Evolutionary conservation across 1,140 invertebrate species (phyloP), one percentile per base, ranked within the genome.

Genomic region (Glossosoma conforme): DNA sequence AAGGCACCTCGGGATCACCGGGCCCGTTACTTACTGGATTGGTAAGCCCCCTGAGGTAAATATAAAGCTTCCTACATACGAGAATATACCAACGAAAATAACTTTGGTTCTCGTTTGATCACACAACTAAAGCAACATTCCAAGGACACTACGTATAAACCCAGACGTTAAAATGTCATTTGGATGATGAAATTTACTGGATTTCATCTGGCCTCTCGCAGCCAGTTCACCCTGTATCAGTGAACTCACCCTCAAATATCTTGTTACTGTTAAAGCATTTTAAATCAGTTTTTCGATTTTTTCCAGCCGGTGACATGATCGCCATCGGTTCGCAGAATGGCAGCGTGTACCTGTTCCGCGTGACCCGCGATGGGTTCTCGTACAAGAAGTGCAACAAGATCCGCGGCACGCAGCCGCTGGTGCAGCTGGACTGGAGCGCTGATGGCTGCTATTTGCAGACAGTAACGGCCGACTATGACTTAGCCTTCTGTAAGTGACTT

Each of bases 281-380:
- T n/a, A n/a, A n/a, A n/a, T n/a, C n/a, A n/a, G n/a, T n/a, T n/a
- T n/a, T n/a, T n/a, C n/a, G n/a, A n/a, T n/a, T 14, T 36, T 43
- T 67, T 70, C 41, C 66, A 95, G 92, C 90, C 67, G 93, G 93
- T 5, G 87, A 90, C 61, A 82, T 86, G 60, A 79, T 97, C 41
- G 91, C 92, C 1, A 87, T 93, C 66, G 92, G 91, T 11, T 93
- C 91, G 1, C 87, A 94, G 69, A 91, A 91, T 59, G 89, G 89
- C 9, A 89, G 86, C 61, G 81, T 93, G 28, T 91, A 91, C 62
- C 69, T 91, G 19, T 91, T 90, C 68, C 75, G 86, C 52, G 88
- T 90, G 1, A 89, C 86, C 1, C 78, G 87, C 45, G 89, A 91
- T 64, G 89, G 89, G 9, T 90, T 89, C 64, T 87, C 86, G 0